Conservation (phyloP, 2,113 vertebrate species). For the Furnarius figulus region DNA sequence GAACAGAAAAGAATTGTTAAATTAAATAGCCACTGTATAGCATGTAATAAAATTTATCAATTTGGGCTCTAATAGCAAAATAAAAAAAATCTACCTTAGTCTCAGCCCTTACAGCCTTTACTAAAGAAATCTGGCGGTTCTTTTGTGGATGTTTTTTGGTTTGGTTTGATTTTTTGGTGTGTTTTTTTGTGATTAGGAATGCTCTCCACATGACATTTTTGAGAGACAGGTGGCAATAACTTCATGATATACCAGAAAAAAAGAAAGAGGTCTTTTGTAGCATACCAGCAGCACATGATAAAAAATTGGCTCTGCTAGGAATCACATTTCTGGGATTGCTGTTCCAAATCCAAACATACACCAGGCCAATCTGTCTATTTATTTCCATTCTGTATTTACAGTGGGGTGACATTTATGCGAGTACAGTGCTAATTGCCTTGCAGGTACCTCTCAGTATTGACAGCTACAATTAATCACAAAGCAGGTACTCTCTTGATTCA, state of each 20-base stretch:
- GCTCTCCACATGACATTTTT: not conserved
- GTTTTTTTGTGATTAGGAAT: not conserved
- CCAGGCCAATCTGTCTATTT: constrained; percentile 41
- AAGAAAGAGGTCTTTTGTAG: not conserved
- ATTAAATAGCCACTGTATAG: not conserved
- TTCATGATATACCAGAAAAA: not conserved
- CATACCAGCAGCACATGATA: not conserved
- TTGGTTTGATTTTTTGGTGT: too few relatives aligned
- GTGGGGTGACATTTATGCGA: constrained; percentile 17
- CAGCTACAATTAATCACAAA: not conserved
- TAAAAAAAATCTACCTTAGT: not conserved
- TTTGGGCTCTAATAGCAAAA: not conserved
- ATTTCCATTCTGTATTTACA: constrained; percentile 45
- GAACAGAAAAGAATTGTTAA: not conserved
- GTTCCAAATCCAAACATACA: constrained; percentile 30
- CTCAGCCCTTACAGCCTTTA: not conserved
- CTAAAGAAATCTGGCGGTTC: not conserved
- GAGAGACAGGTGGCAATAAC: not conserved
- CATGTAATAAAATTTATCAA: not conserved
- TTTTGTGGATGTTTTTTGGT: not conserved
- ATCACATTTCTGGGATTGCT: not conserved
- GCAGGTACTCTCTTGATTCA: not conserved
- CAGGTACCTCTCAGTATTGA: constrained; percentile 39
- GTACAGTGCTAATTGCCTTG: constrained; percentile 28
- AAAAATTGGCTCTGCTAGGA: not conserved